Evolutionary conservation across 2,888 invertebrate genomes (phyloP).

Genomic region (Drosophila cognata): DNA sequence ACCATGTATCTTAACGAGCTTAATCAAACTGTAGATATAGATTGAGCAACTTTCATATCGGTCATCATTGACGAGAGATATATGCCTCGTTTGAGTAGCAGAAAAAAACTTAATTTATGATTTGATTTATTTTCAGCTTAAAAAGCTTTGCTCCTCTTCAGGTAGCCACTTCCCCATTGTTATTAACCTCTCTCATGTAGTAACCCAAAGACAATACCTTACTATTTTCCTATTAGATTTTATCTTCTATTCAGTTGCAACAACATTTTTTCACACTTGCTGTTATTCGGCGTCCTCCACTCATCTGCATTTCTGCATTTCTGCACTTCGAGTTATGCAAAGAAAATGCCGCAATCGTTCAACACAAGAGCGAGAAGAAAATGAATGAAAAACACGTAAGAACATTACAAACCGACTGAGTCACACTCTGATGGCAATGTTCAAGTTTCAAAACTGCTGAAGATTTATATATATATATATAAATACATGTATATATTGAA

Average conservation of each 20-base stretch:
- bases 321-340: constrained; percentile 48
- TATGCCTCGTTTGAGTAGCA: neutral
- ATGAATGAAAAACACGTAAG: constrained; percentile 9
- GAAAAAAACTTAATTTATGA: neutral
- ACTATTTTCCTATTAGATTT: neutral
- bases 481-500: neutral
- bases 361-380: constrained; percentile 25
- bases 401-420: neutral
- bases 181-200: neutral
- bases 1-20: neutral
- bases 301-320: constrained; percentile 35
- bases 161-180: neutral
- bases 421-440: neutral
- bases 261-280: constrained; percentile 33
- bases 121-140: neutral
- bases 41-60: neutral
- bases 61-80: neutral
- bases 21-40: neutral
- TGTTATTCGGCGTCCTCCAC: neutral
- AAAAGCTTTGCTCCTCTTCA: neutral
- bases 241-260: constrained; percentile 24
- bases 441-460: no score
- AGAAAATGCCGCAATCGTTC: constrained; percentile 51
- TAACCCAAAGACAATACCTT: neutral
- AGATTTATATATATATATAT: neutral